phyloP scores from a whole-genome alignment of 1,140 invertebrate species.

The Dinoponera quadriceps region DNA sequence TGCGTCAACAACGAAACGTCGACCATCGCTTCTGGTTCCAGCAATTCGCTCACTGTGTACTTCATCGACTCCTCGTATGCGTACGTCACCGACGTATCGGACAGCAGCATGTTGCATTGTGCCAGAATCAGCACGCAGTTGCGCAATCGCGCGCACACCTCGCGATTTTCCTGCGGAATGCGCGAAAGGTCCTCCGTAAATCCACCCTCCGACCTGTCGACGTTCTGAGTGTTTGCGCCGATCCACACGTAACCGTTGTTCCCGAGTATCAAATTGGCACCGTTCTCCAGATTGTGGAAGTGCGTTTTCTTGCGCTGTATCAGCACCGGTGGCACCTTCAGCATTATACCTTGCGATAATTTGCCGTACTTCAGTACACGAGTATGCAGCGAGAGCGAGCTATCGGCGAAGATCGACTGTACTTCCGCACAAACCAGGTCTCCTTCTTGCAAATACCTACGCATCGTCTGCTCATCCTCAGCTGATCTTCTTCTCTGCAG shows the following conservation, averaged over 20 bases:
- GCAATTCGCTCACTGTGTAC: conserved; percentile 92
- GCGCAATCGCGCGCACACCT: conserved; percentile 93
- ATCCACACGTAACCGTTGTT: conserved; percentile 99
- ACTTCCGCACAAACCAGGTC: conserved; percentile 99
- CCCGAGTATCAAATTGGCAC: conserved; percentile 96
- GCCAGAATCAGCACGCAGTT: conserved; percentile 96
- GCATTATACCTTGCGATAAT: conserved; percentile 94
- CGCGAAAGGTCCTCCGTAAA: conserved; percentile 93
- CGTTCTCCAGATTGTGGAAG: conserved; percentile 97
- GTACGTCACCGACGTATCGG: conserved; percentile 96
- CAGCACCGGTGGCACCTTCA: conserved; percentile 97
- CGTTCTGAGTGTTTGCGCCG: conserved; percentile 88
- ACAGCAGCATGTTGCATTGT: conserved; percentile 94
- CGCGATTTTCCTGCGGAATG: conserved; percentile 90
- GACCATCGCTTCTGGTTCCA: conserved; percentile 93
- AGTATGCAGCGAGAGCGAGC: conserved; percentile 96
- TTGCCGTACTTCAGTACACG: conserved; percentile 99
- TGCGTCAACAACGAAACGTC: conserved; percentile 91
- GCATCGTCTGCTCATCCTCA: conserved; percentile 99
- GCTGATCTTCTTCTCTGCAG: conserved; percentile 93
- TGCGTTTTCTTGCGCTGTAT: conserved; percentile 98
- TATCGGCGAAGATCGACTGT: conserved; percentile 96
- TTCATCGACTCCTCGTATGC: conserved; percentile 96
- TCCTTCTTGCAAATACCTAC: conserved; percentile 97
- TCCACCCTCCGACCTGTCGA: conserved; percentile 91